Base-by-base conservation (phyloP, 2,797 vertebrate species). In the Sebastes umbrosus region DNA sequence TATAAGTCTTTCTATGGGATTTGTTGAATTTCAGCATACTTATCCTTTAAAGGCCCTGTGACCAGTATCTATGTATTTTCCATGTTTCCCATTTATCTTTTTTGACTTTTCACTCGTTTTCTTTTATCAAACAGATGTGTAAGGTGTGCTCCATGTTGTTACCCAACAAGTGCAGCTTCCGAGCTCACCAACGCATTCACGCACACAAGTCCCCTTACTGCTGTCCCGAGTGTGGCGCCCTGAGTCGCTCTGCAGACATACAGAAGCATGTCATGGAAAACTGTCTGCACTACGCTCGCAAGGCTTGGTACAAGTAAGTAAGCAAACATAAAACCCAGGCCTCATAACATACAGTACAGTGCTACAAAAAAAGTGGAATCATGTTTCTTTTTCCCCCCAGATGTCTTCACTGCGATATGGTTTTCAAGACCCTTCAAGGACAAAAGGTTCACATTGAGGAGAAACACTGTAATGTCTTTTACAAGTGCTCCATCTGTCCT, bases 201-300 rank as follows among this genome's bases (percentile, higher is more conserved):
- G 87, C 96, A 2, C 98, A 98, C 93, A 99, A 98, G 93, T 97
- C 98, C 2, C 98, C 98, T 0, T 98, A 98, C 91, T 97, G 97
- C 94, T 99, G 98, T 87, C 98, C 98, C 0, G 98, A 99, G 94
- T 99, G 98, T 0, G 98, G 98, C 0, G 96, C 96, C 1, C 93
- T 97, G 75, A 97, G 97, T 80, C 96, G 96, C 63, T 98, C 97
- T 0, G 96, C 96, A 58, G 98, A 99, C 88, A 97, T 99, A 92
- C 98, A 99, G 92, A 99, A 97, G 36, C 98, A 99, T 0, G 96
- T 99, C 82, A 98, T 96, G 89, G 97, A 99, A 90, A 98, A 99
- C 90, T 99, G 98, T 91, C 96, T 99, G 85, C 98, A 99, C 88
- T 99, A 98, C 62, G 95, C 98, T 79, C 97, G 98, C 89, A 99